Base-by-base conservation (phyloP, 37 sponge, comb jelly and placozoan genomes). In the Dysidea cf. avara region DNA sequence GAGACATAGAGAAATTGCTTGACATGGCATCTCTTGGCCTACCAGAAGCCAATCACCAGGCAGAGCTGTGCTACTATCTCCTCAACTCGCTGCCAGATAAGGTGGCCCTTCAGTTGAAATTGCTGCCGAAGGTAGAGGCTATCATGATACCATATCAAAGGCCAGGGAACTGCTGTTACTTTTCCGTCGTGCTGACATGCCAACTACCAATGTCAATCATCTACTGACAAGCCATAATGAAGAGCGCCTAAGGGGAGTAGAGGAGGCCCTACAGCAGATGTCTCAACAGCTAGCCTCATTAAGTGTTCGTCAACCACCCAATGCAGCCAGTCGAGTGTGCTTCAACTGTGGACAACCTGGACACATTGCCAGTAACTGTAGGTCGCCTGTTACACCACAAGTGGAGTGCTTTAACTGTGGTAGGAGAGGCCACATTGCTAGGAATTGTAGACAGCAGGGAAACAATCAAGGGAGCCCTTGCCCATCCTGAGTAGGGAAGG, bases 321-420 rank as follows among this genome's bases (percentile, higher is more conserved):
- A 21, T 25, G 62, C 62, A 14, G 32, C n/a, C 18, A 54, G 24
- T 24, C 56, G 25, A 61, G 62, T 4, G n/a, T n/a, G n/a, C n/a
- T n/a, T n/a, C n/a, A n/a, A n/a, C n/a, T n/a, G n/a, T n/a, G n/a
- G n/a, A n/a, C n/a, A n/a, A n/a, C n/a, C n/a, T n/a, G n/a, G n/a
- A n/a, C n/a, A n/a, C n/a, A n/a, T n/a, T n/a, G n/a, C n/a, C n/a
- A n/a, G n/a, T n/a, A n/a, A n/a, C n/a, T n/a, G n/a, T n/a, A n/a
- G n/a, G n/a, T n/a, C n/a, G n/a, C n/a, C n/a, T n/a, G n/a, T n/a
- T n/a, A n/a, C n/a, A n/a, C 58, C 54, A 17, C 29, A 20, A 53
- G 50, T 54, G 36, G 54, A 73, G n/a, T 89, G 89, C 51, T 89
- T 53, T 56, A 83, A 83, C 63, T 89, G 89, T 75, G 89, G 89